Base-by-base conservation (phyloP, 2,888 invertebrate species). In the Brachyptera putata region DNA sequence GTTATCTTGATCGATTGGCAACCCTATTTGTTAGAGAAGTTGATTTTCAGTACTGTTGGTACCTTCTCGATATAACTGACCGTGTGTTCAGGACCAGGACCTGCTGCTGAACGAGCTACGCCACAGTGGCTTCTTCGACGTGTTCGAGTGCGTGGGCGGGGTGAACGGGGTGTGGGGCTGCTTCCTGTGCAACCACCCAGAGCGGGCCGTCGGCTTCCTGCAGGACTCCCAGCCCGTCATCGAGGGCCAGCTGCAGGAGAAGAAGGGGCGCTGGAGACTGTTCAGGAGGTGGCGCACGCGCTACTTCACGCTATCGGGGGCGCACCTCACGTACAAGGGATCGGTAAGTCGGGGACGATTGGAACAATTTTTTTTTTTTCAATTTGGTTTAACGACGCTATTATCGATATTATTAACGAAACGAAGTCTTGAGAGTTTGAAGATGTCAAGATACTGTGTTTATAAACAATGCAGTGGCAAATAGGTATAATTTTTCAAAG, bases 301-400 rank as follows among this genome's bases (percentile, higher is more conserved):
- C 66, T 95, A 95, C 76, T 96, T 96, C 75, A 95, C 95, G 1
- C 78, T 96, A 24, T 94, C 94, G 26, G 95, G 94, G 0, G 93
- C 93, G 1, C 91, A 93, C 73, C 83, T 96, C 57, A 91, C 92
- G 16, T 93, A 91, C 73, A 85, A 87, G 74, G 89, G 88, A 71
- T 85, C 88, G 65, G 89, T 91, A 75, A 84, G 84, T 79, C 34
- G 7, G 7, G 7, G 21, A 9, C 14, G 4, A 11, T 9, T 7
- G 53, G 11, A n/a, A n/a, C 13, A 46, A 4, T n/a, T 11, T 3
- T 4, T 22, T 5, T 50, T 11, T 24, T 11, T 2, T n/a, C n/a
- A 25, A 2, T 30, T 5, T 11, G 7, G 11, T 11, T 11, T 30
- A 50, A 24, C 50, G 9, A 18, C 21, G n/a, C 25, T 30, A n/a